A percentile compares a stretch with the other conserved stretches of the same genome.
These are phyloP conservation scores for Eilema sororculum DNA, from an alignment of 2,888 invertebrate genomes.

Conservation along the genomic window DNA sequence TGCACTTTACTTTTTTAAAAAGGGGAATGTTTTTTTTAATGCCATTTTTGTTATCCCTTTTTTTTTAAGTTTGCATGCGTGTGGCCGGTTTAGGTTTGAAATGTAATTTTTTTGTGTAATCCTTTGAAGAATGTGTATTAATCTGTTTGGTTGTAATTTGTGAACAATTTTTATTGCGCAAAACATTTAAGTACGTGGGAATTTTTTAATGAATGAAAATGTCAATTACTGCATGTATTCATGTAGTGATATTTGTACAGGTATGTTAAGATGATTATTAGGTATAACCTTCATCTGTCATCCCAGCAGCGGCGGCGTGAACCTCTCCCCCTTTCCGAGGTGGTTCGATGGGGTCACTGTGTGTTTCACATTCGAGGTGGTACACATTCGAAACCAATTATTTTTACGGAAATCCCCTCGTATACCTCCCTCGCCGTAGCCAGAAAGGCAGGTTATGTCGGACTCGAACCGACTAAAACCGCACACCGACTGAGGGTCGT, in stretches of 20 bases:
- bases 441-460: too few species aligned
- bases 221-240: not conserved
- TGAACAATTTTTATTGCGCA: slow-evolving; percentile 48
- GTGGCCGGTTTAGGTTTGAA: slow-evolving; percentile 45
- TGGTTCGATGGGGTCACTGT: too few species aligned
- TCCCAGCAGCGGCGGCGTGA: too few species aligned
- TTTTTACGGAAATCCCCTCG: too few species aligned
- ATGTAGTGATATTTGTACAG: not conserved
- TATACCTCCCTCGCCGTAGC: too few species aligned
- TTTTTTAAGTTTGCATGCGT: slow-evolving; percentile 42
- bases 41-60: slow-evolving; percentile 42
- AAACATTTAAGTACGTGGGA: slow-evolving; percentile 45
- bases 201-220: slow-evolving; percentile 19
- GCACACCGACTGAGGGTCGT: too few species aligned
- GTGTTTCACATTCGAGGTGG: too few species aligned
- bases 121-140: slow-evolving; percentile 47
- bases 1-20: slow-evolving; percentile 65
- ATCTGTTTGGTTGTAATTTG: slow-evolving; percentile 42
- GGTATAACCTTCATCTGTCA: too few species aligned
- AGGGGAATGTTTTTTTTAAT: slow-evolving; percentile 69
- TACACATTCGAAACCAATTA: too few species aligned
- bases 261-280: too few species aligned
- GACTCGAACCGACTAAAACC: too few species aligned
- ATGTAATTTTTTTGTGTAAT: slow-evolving; percentile 37
- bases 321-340: too few species aligned